Percentiles rank a stretch among this genome's conserved stretches.
Evolutionary conservation across 2,888 invertebrate species (phyloP).

Genomic region (Drosophila cognata): DNA sequence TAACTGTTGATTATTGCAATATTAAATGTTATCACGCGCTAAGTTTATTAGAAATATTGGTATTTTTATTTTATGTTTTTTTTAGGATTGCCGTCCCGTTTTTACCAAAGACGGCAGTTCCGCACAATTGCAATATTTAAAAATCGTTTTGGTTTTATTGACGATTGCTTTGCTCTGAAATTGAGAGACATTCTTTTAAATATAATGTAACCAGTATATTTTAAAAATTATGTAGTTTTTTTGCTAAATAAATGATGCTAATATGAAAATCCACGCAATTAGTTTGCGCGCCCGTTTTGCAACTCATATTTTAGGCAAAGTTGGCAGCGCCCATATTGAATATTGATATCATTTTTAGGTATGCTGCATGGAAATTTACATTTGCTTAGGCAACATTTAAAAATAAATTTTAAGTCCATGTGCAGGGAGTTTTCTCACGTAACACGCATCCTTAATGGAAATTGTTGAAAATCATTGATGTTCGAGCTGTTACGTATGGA

Average conservation of each 20-base stretch:
- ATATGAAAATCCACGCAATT: conserved; percentile 10
- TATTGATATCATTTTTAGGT: conserved; percentile 75
- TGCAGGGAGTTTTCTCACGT: not conserved
- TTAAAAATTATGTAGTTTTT: not conserved
- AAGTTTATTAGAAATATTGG: conserved; percentile 35
- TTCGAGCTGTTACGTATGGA: conserved; percentile 40
- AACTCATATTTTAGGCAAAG: conserved; percentile 19
- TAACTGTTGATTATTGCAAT: conserved; percentile 16
- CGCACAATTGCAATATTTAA: conserved; percentile 27
- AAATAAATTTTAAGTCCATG: not conserved
- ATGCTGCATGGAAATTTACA: conserved; percentile 53
- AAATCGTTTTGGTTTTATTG: conserved; percentile 15
- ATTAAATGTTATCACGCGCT: conserved; percentile 34
- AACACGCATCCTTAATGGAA: not conserved
- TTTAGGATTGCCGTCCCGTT: conserved; percentile 30
- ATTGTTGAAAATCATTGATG: not conserved
- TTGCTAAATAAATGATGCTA: not conserved
- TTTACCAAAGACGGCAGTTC: conserved; percentile 30
- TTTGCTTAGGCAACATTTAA: conserved; percentile 16
- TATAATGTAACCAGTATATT: not conserved
- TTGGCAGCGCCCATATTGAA: conserved; percentile 62
- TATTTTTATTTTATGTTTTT: conserved; percentile 43
- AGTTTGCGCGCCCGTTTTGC: conserved; percentile 44
- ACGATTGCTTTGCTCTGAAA: conserved; percentile 23
- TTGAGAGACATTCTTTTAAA: not conserved